These are phyloP conservation scores for Xiphophorus birchmanni DNA, from an alignment of 2,797 vertebrate species.

Conservation along the genomic window DNA sequence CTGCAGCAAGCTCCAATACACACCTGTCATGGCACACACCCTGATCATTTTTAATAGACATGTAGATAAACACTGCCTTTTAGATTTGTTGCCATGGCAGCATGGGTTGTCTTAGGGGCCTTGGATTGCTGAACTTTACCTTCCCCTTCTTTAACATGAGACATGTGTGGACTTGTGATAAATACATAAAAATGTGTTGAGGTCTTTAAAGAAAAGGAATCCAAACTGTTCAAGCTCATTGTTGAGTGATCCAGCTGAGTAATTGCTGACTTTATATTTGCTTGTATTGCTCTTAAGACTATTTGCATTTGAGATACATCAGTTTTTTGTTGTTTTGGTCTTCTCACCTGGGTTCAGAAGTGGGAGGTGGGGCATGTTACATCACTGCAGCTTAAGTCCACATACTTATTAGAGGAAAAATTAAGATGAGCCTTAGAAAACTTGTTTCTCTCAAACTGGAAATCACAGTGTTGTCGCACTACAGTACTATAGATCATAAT, in stretches of 20 bases:
- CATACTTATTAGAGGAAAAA: not conserved
- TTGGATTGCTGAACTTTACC: not conserved
- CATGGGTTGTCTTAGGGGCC: slow-evolving; percentile 4
- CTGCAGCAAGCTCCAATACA: not conserved
- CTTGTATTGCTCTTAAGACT: slow-evolving; percentile 11
- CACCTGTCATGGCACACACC: not conserved
- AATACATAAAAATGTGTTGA: not conserved
- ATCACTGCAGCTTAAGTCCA: slow-evolving; percentile 27
- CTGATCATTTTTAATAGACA: slow-evolving; percentile 10
- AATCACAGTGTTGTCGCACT: not conserved
- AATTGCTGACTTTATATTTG: not conserved
- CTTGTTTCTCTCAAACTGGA: not conserved
- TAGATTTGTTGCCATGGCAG: slow-evolving; percentile 23
- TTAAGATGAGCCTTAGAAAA: slow-evolving; percentile 6
- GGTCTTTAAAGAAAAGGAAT: slow-evolving; percentile 26
- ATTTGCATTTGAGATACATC: slow-evolving; percentile 18
- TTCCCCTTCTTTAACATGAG: not conserved
- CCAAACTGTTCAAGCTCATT: slow-evolving; percentile 2
- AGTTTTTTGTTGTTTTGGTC: slow-evolving; percentile 9
- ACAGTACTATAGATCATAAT: not conserved
- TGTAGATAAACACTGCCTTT: not conserved
- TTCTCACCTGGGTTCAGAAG: slow-evolving; percentile 13
- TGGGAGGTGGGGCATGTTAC: slow-evolving; percentile 8
- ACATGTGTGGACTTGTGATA: slow-evolving; percentile 20
- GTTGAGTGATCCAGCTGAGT: slow-evolving; percentile 21